phyloP scores from a whole-genome alignment of 2,888 invertebrate genomes.

The Spilosoma lubricipeda region DNA sequence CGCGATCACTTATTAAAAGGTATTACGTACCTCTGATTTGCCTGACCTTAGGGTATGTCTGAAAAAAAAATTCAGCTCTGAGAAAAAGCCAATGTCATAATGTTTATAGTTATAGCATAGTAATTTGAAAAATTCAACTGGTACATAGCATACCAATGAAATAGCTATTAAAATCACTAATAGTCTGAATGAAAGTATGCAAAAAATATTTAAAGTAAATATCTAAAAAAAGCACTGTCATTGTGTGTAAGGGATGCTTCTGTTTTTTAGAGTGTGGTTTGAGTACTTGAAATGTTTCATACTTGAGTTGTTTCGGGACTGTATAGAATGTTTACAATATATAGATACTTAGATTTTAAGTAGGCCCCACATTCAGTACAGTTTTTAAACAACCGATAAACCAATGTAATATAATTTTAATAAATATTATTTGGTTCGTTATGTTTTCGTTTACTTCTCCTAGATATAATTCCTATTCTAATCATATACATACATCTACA shows the following conservation, averaged over 20 bases:
- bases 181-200: slow-evolving; percentile 7
- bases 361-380: slow-evolving; percentile 18
- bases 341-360: slow-evolving; percentile 21
- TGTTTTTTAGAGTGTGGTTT: neutral
- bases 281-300: slow-evolving; percentile 16
- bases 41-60: too few species aligned
- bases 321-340: neutral
- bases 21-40: too few species aligned
- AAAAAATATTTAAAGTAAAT: neutral
- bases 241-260: slow-evolving; percentile 1
- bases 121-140: neutral
- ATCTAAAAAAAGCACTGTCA: neutral
- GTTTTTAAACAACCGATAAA: slow-evolving; percentile 22
- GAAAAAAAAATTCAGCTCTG: neutral
- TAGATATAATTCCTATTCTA: neutral
- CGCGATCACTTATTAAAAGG: too few species aligned
- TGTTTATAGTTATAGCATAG: slow-evolving; percentile 5
- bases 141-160: slow-evolving; percentile 3
- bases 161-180: neutral
- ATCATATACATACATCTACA: too few species aligned
- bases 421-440: slow-evolving; percentile 47
- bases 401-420: slow-evolving; percentile 47
- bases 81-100: neutral
- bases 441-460: slow-evolving; percentile 4
- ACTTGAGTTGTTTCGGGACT: slow-evolving; percentile 21